Conservation (phyloP, 2,113 vertebrate genomes). For the Dryoscopus gambensis region DNA sequence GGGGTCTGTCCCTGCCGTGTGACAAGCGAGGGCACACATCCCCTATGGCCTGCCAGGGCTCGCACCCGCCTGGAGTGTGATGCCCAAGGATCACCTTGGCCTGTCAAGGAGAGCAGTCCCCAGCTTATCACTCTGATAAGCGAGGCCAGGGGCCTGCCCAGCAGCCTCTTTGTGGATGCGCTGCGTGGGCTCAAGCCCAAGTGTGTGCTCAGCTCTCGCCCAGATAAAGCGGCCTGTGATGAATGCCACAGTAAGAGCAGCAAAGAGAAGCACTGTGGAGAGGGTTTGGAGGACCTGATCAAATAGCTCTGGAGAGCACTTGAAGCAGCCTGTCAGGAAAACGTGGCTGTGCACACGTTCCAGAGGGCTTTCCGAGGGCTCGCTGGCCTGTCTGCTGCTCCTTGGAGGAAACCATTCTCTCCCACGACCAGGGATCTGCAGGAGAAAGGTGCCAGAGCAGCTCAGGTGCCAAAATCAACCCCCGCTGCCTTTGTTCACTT, state of each 20-base stretch:
- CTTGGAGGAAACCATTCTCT: neutral
- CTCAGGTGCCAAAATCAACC: neutral
- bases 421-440: accelerated
- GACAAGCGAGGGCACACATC: neutral
- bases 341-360: neutral
- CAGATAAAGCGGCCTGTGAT: neutral
- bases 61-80: accelerated
- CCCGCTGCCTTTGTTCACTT: neutral
- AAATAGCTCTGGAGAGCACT: constrained; percentile 12
- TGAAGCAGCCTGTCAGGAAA: neutral
- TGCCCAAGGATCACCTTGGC: neutral
- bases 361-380: neutral
- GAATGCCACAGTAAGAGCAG: neutral
- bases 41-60: neutral
- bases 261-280: neutral
- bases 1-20: neutral
- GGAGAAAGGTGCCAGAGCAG: neutral
- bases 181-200: neutral
- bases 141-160: neutral
- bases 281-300: neutral
- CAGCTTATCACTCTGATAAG: neutral
- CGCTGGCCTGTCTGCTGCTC: neutral
- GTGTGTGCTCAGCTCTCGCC: neutral
- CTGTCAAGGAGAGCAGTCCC: neutral
- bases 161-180: neutral